Conservation (phyloP, 2,797 vertebrate species). For the Atherinosoma microstoma region DNA sequence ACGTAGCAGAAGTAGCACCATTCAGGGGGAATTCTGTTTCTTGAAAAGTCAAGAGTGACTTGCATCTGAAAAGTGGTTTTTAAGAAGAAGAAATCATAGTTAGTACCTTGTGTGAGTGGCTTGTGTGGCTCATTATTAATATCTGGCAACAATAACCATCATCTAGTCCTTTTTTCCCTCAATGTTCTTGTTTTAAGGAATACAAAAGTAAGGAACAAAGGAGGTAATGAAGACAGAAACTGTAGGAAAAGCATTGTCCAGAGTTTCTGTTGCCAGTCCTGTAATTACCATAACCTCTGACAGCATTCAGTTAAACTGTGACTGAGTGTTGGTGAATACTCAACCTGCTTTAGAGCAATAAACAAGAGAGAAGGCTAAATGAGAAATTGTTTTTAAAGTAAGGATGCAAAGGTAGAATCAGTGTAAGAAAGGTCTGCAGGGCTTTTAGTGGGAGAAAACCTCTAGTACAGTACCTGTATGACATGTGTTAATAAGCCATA, state of each 20-base stretch:
- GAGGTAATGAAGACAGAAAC: constrained; percentile 2
- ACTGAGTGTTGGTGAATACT: constrained; percentile 25
- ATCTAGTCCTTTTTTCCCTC: not conserved
- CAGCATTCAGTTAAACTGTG: constrained; percentile 48
- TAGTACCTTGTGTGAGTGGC: not conserved
- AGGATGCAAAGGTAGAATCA: not conserved
- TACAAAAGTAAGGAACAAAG: not conserved
- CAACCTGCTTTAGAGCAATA: constrained; percentile 41
- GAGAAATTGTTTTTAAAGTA: not conserved
- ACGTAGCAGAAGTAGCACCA: not conserved
- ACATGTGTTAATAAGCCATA: constrained; percentile 63
- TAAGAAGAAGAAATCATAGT: not conserved
- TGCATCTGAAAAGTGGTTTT: not conserved
- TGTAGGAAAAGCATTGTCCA: constrained; percentile 14
- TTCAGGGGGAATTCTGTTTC: not conserved
- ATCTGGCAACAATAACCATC: not conserved
- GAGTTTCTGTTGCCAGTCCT: constrained; percentile 43
- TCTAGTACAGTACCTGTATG: constrained; percentile 31
- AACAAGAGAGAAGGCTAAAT: constrained; percentile 6
- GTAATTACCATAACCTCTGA: constrained; percentile 53
- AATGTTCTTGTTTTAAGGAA: not conserved
- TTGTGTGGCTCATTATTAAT: not conserved
- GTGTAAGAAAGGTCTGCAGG: not conserved
- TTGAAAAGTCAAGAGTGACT: not conserved
- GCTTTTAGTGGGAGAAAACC: constrained; percentile 7